phyloP scores from a whole-genome alignment of 2,888 invertebrate species.

The Lasioglossum zephyrum region DNA sequence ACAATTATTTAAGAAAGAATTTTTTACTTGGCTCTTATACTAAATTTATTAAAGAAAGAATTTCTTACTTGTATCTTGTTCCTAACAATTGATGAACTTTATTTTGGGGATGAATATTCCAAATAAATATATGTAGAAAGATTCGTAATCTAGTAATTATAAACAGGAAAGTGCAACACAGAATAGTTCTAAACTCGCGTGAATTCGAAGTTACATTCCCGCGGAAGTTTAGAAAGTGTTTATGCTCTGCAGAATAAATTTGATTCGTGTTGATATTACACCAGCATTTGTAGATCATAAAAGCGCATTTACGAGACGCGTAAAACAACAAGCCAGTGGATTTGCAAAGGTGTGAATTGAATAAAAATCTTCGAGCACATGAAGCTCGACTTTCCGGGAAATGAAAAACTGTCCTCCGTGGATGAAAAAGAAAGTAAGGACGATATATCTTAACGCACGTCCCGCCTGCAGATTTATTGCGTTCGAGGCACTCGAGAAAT shows the following conservation, averaged over 20 bases:
- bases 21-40: no score
- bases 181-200: not conserved
- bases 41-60: no score
- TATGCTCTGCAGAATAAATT: not conserved
- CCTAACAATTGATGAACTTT: no score
- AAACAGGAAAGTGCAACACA: not conserved
- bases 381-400: constrained; percentile 1
- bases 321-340: not conserved
- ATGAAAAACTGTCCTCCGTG: constrained; percentile 21
- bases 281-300: not conserved
- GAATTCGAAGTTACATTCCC: not conserved
- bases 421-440: constrained; percentile 33
- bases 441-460: constrained; percentile 57
- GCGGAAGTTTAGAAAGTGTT: not conserved
- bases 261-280: not conserved
- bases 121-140: no score
- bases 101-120: no score
- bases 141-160: not conserved
- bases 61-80: no score
- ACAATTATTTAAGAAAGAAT: no score
- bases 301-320: not conserved
- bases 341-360: not conserved
- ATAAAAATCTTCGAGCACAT: not conserved
- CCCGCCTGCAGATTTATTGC: constrained; percentile 49
- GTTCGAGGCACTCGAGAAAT: constrained; percentile 49